Percentiles rank a stretch among this genome's conserved stretches.
phyloP scores from a whole-genome alignment of 2,888 invertebrate species.

The Dexiosoma caninum region DNA sequence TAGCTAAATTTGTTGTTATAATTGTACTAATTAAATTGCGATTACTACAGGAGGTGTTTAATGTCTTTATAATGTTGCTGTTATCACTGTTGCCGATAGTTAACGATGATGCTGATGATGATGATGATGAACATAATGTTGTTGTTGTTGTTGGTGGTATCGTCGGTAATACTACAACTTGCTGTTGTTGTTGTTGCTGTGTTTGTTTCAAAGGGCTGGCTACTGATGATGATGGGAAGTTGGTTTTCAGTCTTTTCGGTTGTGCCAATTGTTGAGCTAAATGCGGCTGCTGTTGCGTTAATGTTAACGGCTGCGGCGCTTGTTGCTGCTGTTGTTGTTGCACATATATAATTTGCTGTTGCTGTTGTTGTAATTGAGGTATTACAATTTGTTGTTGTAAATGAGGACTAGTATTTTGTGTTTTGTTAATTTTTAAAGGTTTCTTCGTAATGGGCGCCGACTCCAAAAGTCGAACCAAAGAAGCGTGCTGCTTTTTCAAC shows the following conservation, averaged over 20 bases:
- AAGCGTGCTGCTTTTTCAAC: slow-evolving; percentile 82
- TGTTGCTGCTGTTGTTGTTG: slow-evolving; percentile 63
- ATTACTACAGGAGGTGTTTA: slow-evolving; percentile 60
- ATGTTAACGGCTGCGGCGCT: slow-evolving; percentile 49
- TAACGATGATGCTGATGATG: slow-evolving; percentile 50
- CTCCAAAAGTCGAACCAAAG: slow-evolving; percentile 83
- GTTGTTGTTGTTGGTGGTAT: slow-evolving; percentile 39
- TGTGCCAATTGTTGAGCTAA: slow-evolving; percentile 67
- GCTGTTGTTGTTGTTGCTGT: slow-evolving; percentile 59
- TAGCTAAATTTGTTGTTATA: slow-evolving; percentile 42
- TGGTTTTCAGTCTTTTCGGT: slow-evolving; percentile 76
- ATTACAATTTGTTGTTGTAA: slow-evolving; percentile 58
- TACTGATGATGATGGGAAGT: slow-evolving; percentile 49
- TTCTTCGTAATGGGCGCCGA: slow-evolving; percentile 77
- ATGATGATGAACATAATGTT: slow-evolving; percentile 39
- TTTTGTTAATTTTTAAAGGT: slow-evolving; percentile 45
- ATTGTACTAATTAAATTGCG: slow-evolving; percentile 52
- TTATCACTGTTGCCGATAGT: slow-evolving; percentile 39
- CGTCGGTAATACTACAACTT: slow-evolving; percentile 3
- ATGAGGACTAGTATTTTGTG: slow-evolving; percentile 57
- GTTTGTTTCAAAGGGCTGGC: slow-evolving; percentile 44
- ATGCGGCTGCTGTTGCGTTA: slow-evolving; percentile 54
- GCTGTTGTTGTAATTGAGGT: slow-evolving; percentile 56
- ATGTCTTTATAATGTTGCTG: slow-evolving; percentile 60
- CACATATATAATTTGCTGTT: slow-evolving; percentile 58